phyloP scores from a whole-genome alignment of 2,113 vertebrate species.

The Uropsilus gracilis region DNA sequence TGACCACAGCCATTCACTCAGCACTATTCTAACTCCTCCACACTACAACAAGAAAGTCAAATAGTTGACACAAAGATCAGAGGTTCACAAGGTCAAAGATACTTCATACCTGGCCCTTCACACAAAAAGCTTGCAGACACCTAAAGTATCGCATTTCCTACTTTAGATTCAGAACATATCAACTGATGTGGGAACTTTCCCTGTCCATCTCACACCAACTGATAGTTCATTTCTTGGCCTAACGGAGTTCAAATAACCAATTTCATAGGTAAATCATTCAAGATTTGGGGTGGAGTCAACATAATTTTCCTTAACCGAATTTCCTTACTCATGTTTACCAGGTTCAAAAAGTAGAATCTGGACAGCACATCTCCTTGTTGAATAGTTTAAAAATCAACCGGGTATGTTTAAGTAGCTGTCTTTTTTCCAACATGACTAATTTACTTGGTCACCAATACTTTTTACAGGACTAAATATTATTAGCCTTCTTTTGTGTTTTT shows the following conservation, averaged over 20 bases:
- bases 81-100: not conserved
- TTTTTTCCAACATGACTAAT: not conserved
- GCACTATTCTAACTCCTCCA: not conserved
- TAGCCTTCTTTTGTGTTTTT: not conserved
- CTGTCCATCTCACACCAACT: not conserved
- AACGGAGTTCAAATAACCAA: not conserved
- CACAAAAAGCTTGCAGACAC: not conserved
- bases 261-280: not conserved
- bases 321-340: not conserved
- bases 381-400: not conserved
- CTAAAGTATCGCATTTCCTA: not conserved
- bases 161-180: not conserved
- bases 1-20: not conserved
- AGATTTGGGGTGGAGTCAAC: not conserved
- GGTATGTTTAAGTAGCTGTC: not conserved
- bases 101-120: not conserved
- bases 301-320: constrained; percentile 19
- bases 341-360: not conserved
- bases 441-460: not conserved
- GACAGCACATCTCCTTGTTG: not conserved
- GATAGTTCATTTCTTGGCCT: not conserved
- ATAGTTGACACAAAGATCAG: not conserved
- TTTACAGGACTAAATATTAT: not conserved
- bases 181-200: not conserved
- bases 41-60: not conserved